Base-by-base conservation (phyloP, 2,888 invertebrate species). In the Trisateles emortualis region DNA sequence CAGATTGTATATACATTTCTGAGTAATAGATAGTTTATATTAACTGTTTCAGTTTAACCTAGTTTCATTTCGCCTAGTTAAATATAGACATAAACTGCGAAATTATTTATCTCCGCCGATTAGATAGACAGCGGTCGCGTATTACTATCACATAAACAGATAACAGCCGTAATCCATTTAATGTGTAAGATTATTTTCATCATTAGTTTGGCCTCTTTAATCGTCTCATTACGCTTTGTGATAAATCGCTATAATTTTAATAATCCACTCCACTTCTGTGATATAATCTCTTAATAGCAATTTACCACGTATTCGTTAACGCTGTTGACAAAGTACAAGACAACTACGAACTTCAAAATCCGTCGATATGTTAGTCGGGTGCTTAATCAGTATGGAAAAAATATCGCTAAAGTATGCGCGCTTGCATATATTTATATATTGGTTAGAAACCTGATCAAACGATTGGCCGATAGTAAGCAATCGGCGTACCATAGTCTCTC, bases 161-260 rank as follows among this genome's bases (percentile, higher is more conserved):
- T 71, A 68, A 65, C 44, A 53, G 41, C 41, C 46, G 43, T 64
- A 55, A 61, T 67, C 61, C 55, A 50, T 52, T 65, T 60, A 72
- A 66, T 60, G 59, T 64, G 41, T 50, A 39, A 56, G 69, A 68
- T 76, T 72, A 74, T 56, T 36, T 45, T 49, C 50, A 60, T 68
- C 57, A 60, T 47, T 47, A 46, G 49, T 50, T 57, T 58, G 55
- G 53, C 53, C 47, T 36, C 38, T 58, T 43, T 69, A 59, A 66
- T 66, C 49, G 16, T 51, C 24, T 47, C 45, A 16, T 42, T 33
- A 32, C 52, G 14, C 22, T 43, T 2, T 29, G 26, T 35, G 10
- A 17, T 42, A 48, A 22, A 39, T 3, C n/a, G 10, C 10, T 6
- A 16, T 44, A 45, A 51, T n/a, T n/a, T n/a, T n/a, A n/a, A n/a